Evolutionary conservation across 2,888 invertebrate genomes (phyloP).

Genomic region (Melipona beecheii): DNA sequence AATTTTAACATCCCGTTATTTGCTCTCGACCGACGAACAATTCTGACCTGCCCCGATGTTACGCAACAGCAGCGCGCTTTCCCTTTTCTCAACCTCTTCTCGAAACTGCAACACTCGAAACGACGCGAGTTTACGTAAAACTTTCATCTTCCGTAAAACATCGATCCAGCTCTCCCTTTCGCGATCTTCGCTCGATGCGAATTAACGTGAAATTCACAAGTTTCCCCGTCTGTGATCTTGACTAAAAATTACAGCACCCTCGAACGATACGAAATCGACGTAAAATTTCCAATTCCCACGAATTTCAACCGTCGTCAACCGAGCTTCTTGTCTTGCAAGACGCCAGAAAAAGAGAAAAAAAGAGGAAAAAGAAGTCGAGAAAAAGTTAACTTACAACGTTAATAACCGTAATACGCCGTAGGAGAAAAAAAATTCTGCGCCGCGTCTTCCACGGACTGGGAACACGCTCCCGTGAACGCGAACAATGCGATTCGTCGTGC

Average conservation of each 20-base stretch:
- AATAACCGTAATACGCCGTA: background rate
- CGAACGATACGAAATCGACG: too few species aligned
- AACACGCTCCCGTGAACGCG: background rate
- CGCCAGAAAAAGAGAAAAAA: too few species aligned
- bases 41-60: background rate
- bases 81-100: background rate
- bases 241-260: too few species aligned
- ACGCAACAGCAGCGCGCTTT: background rate
- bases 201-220: too few species aligned
- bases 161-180: too few species aligned
- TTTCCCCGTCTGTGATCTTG: too few species aligned
- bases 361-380: background rate
- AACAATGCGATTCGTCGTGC: conserved; percentile 32
- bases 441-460: background rate
- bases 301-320: too few species aligned
- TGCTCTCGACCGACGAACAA: background rate
- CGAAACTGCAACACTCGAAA: background rate
- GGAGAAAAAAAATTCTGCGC: background rate
- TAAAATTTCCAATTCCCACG: too few species aligned
- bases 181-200: too few species aligned
- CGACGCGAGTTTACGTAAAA: background rate
- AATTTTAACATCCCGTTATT: background rate
- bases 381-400: background rate
- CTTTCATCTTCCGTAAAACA: background rate
- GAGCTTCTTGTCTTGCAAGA: too few species aligned